Conservation (phyloP, 2,797 vertebrate species). For the Cottoperca gobio region DNA sequence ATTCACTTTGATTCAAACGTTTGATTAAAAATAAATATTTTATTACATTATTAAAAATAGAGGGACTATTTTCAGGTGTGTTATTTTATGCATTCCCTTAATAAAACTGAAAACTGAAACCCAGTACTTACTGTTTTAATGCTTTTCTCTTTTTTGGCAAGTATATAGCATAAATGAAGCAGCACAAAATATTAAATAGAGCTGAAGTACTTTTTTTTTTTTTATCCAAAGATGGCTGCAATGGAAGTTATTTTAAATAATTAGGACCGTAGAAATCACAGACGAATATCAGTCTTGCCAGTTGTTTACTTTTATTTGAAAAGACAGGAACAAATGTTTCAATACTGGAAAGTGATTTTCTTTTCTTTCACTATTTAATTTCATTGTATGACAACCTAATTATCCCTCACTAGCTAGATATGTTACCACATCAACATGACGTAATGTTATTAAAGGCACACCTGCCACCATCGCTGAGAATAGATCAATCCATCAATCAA, state of each 20-base stretch:
- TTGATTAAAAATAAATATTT: no score
- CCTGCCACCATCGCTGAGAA: slow-evolving; percentile 2
- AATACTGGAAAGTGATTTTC: neutral
- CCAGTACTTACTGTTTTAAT: neutral
- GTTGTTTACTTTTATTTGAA: neutral
- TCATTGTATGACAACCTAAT: neutral
- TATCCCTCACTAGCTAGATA: neutral
- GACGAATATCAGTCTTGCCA: neutral
- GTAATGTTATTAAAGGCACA: slow-evolving; percentile 15
- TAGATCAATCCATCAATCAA: slow-evolving; percentile 20
- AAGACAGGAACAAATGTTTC: neutral
- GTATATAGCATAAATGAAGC: neutral
- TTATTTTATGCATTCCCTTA: slow-evolving; percentile 7
- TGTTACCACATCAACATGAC: slow-evolving; percentile 15
- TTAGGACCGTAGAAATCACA: neutral
- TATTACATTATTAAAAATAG: no score
- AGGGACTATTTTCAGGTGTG: no score
- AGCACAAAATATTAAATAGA: neutral
- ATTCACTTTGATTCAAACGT: no score
- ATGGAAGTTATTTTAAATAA: neutral
- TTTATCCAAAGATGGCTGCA: neutral
- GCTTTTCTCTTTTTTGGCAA: neutral
- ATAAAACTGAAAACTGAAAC: neutral
- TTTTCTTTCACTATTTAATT: neutral
- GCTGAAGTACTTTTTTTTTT: neutral